Percentiles rank a stretch among this genome's conserved stretches.
These are phyloP conservation scores for Orgyia antiqua DNA, from an alignment of 2,888 invertebrate species.

Conservation along the genomic window DNA sequence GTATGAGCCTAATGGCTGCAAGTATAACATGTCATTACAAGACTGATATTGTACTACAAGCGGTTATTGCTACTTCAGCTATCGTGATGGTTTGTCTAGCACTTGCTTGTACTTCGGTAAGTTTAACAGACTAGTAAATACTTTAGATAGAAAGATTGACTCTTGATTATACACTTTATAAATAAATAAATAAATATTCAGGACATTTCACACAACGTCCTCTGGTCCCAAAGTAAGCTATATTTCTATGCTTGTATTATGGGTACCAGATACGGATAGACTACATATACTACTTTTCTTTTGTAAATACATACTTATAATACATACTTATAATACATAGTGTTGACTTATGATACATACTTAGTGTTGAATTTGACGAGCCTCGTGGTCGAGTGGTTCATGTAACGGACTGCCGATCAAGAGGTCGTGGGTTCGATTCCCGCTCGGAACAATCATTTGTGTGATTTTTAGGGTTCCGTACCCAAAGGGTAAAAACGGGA, in stretches of 20 bases:
- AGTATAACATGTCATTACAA: neutral
- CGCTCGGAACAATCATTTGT: no score
- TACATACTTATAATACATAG: no score
- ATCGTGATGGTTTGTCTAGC: neutral
- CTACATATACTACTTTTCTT: no score
- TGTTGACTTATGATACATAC: neutral
- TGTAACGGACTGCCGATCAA: neutral
- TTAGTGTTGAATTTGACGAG: neutral
- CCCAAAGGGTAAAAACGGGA: no score
- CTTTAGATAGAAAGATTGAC: neutral
- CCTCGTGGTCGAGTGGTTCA: neutral
- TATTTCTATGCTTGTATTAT: no score
- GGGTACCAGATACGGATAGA: no score
- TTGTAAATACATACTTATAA: no score
- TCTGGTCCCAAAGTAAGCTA: no score
- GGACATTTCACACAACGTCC: no score
- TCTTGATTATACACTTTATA: neutral
- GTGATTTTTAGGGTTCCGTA: no score
- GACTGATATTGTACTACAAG: neutral
- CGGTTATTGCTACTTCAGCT: neutral
- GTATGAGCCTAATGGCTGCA: neutral
- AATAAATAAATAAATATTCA: neutral
- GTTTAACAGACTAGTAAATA: neutral
- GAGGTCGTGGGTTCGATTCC: no score
- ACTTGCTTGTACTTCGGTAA: constrained; percentile 4